Base-by-base conservation (phyloP, 2,888 invertebrate species). In the Dromius quadrimaculatus region DNA sequence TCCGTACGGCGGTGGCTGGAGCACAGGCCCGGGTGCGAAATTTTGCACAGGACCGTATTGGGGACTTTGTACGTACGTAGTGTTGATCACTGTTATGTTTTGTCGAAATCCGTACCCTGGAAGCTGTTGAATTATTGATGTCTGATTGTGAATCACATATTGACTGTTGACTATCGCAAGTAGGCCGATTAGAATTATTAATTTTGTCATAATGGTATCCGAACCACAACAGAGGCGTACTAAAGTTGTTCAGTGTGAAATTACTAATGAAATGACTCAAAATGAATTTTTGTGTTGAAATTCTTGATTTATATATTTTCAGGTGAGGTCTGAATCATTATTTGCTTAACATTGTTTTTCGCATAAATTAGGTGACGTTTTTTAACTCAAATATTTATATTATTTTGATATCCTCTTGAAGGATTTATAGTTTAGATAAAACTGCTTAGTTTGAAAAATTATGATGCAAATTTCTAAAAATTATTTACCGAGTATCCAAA, bases 181-280 rank as follows among this genome's bases (percentile, higher is more conserved):
- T 11, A 63, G 13, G 5, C 11, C 15, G 5, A 28, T 28, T 41
- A 41, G 62, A 4, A 62, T 1, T 28, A 23, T 15, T 23, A 45
- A 20, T 13, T 13, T 15, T 5, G 8, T 28, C 43, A 63, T 41
- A 15, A 34, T 57, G 15, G 41, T 63, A 15, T 28, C 41, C 41
- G 45, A 41, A 63, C 2, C 45, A 43, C 15, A 63, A 43, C 19
- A 63, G 45, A 17, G 63, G 63, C 9, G 63, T 63, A 28, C 45
- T 28, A 15, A 59, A 59, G 11, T 34, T 59, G 28, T 61, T 61
- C 61, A 41, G 36, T 15, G 17, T n/a, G 50, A 13, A 32, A 6
- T 8, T 9, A n/a, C n/a, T n/a, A n/a, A n/a, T 45, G 15, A 50
- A 23, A n/a, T 22, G n/a, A 9, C 17, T 22, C 15, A 23, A 9